Conservation (phyloP, 1,140 invertebrate genomes). For the Notospermus geniculatus region DNA sequence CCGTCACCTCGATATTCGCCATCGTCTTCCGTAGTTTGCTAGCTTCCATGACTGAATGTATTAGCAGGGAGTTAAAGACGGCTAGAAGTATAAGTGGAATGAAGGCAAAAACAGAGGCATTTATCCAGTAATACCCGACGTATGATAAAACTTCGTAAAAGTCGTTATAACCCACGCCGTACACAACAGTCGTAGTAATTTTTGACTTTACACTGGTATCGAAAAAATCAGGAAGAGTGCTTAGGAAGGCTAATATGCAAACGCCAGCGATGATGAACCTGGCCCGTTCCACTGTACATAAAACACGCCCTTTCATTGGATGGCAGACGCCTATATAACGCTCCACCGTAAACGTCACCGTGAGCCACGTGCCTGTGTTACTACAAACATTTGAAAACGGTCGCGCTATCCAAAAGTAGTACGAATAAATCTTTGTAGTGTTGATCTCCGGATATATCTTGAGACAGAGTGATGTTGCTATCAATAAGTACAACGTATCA, state of each 20-base stretch:
- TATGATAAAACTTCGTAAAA: constrained; percentile 18
- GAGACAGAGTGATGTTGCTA: constrained; percentile 62
- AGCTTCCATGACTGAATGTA: constrained; percentile 66
- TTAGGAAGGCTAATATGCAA: constrained; percentile 62
- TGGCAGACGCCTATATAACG: constrained; percentile 75
- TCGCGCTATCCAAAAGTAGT: constrained; percentile 59
- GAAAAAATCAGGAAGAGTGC: constrained; percentile 68
- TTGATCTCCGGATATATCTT: constrained; percentile 57
- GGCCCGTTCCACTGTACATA: constrained; percentile 64
- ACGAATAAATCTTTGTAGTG: constrained; percentile 59
- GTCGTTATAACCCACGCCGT: not conserved
- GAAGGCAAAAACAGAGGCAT: constrained; percentile 66
- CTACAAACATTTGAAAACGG: constrained; percentile 67
- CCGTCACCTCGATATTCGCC: constrained; percentile 48
- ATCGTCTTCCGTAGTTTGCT: constrained; percentile 59
- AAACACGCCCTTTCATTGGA: constrained; percentile 70
- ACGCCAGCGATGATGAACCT: constrained; percentile 62
- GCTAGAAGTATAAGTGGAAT: constrained; percentile 67
- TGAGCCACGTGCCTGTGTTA: constrained; percentile 72
- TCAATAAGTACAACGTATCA: constrained; percentile 67
- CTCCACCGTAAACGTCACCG: constrained; percentile 75
- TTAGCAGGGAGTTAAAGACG: constrained; percentile 72
- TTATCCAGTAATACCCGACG: constrained; percentile 68
- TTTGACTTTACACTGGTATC: constrained; percentile 48
- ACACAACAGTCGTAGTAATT: not conserved